Conservation (phyloP, 2,113 vertebrate species). For the Anarhynchus alexandrinus region DNA sequence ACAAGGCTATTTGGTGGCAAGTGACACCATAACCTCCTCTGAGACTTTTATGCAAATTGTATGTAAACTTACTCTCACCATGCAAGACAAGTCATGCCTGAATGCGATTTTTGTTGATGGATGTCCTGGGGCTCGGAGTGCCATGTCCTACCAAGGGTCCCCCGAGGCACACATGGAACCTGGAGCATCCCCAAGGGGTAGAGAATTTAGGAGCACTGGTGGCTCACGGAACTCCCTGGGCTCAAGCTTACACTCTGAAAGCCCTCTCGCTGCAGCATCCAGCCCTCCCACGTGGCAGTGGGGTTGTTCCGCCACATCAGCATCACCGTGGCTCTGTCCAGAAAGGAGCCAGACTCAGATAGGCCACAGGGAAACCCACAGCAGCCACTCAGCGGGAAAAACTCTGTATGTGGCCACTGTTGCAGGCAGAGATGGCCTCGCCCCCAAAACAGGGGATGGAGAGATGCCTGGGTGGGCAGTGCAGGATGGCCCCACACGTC, state of each 20-base stretch:
- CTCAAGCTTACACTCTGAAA: neutral
- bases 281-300: neutral
- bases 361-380: neutral
- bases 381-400: neutral
- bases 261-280: neutral
- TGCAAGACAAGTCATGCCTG: neutral
- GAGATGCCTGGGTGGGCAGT: neutral
- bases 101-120: neutral
- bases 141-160: neutral
- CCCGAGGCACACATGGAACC: neutral
- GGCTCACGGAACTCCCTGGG: neutral
- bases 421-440: accelerated
- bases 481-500: accelerated
- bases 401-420: accelerated
- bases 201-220: neutral
- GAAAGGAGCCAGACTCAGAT: neutral
- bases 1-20: neutral
- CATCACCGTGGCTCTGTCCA: neutral
- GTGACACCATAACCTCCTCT: neutral
- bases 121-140: neutral
- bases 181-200: neutral
- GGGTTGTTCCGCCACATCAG: neutral
- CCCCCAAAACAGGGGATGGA: neutral
- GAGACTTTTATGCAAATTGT: neutral
- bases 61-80: neutral